Conservation (phyloP, 1,140 invertebrate genomes). For the Battus philenor region DNA sequence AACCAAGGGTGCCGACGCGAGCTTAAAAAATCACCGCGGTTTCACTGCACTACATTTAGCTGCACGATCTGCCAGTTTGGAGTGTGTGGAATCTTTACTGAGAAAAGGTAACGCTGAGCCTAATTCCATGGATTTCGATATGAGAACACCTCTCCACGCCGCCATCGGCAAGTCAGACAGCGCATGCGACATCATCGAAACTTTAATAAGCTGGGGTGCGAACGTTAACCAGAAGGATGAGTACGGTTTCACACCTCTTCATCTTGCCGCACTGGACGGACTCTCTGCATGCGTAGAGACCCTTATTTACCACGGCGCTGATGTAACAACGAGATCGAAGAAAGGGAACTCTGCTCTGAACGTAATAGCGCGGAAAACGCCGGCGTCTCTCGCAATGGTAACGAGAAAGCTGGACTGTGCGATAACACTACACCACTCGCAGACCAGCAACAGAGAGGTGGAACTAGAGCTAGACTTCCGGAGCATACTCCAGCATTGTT, state of each 20-base stretch:
- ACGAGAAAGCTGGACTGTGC: slow-evolving; percentile 86
- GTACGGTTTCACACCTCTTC: slow-evolving; percentile 92
- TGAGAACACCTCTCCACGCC: slow-evolving; percentile 85
- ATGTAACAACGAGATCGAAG: slow-evolving; percentile 88
- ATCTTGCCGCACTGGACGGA: slow-evolving; percentile 90
- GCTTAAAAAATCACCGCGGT: slow-evolving; percentile 82
- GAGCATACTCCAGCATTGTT: slow-evolving; percentile 85
- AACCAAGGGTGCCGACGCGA: slow-evolving; percentile 82
- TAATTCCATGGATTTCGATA: slow-evolving; percentile 86
- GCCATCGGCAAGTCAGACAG: slow-evolving; percentile 85
- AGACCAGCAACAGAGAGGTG: slow-evolving; percentile 85
- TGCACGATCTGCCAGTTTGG: slow-evolving; percentile 83
- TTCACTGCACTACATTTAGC: slow-evolving; percentile 88
- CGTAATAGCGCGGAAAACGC: slow-evolving; percentile 88
- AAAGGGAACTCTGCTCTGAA: slow-evolving; percentile 89
- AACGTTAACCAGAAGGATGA: slow-evolving; percentile 91
- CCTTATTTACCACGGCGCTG: slow-evolving; percentile 88
- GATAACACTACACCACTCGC: slow-evolving; percentile 85
- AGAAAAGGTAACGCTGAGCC: slow-evolving; percentile 83
- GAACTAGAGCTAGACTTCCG: slow-evolving; percentile 89
- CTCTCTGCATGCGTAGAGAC: slow-evolving; percentile 89
- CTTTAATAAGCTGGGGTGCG: slow-evolving; percentile 84
- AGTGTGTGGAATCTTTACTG: slow-evolving; percentile 85
- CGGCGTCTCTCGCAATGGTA: slow-evolving; percentile 86
- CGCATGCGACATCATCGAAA: slow-evolving; percentile 85